A percentile compares a stretch with the other conserved stretches of the same genome.
phyloP scores from a whole-genome alignment of 2,113 vertebrate genomes.

The Phocoena phocoena region DNA sequence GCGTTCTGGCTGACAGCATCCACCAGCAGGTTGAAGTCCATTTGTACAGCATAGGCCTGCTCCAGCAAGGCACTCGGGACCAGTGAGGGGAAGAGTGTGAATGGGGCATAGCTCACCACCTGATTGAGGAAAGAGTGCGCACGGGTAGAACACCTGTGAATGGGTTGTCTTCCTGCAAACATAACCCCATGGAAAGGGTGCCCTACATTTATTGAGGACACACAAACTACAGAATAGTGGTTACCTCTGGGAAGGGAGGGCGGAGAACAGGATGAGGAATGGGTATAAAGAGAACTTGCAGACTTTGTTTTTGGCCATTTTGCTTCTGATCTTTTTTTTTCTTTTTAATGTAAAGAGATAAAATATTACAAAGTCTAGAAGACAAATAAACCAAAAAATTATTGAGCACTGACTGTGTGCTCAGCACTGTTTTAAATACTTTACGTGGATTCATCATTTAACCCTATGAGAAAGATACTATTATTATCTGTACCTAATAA shows the following conservation, averaged over 20 bases:
- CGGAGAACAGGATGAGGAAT: neutral
- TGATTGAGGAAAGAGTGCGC: constrained; percentile 72
- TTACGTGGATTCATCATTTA: neutral
- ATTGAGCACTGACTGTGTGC: neutral
- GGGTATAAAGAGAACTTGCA: neutral
- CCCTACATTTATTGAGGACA: neutral
- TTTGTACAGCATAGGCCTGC: constrained; percentile 92
- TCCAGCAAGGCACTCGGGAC: constrained; percentile 88
- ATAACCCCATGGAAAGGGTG: neutral
- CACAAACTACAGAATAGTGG: neutral
- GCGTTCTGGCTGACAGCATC: constrained; percentile 92
- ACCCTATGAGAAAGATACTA: neutral
- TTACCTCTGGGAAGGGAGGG: neutral
- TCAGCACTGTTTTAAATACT: neutral
- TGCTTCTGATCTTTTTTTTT: neutral
- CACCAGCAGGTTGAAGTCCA: constrained; percentile 92
- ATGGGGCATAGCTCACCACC: constrained; percentile 93
- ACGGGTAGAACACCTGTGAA: neutral
- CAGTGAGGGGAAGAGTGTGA: constrained; percentile 92
- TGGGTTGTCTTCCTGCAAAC: neutral
- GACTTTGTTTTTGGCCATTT: neutral
- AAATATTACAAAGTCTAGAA: neutral
- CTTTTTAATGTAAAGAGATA: neutral
- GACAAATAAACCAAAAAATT: neutral
- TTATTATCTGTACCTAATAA: constrained; percentile 15